Conservation (phyloP, 2,888 invertebrate species). For the Perdita meconis region DNA sequence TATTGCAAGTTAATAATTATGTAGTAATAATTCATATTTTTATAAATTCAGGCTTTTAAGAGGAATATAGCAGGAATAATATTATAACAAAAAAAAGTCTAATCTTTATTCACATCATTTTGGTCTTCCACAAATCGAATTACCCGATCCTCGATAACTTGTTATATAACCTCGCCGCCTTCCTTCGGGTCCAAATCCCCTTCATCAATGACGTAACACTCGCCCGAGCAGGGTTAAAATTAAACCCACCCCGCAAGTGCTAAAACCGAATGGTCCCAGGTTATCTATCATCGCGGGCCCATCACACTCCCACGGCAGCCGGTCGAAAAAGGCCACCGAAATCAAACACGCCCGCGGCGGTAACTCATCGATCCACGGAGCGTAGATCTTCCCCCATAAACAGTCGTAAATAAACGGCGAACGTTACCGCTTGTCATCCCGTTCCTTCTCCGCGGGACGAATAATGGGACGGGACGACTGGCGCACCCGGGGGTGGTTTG, state of each 20-base stretch:
- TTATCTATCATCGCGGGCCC: constrained; percentile 45
- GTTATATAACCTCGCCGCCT: neutral
- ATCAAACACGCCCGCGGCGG: constrained; percentile 47
- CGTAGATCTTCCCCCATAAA: constrained; percentile 8
- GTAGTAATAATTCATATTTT: no score
- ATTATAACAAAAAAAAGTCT: no score
- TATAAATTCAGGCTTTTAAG: no score
- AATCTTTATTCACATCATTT: no score
- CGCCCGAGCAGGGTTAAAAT: neutral
- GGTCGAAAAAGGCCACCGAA: constrained; percentile 17
- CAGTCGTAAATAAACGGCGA: constrained; percentile 31
- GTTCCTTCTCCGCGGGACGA: neutral
- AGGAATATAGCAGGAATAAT: no score
- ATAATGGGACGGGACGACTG: constrained; percentile 4
- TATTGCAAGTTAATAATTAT: no score
- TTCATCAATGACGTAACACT: constrained; percentile 1
- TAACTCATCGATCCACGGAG: constrained; percentile 16
- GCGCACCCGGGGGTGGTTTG: constrained; percentile 28
- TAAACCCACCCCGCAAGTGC: constrained; percentile 32
- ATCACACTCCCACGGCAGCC: constrained; percentile 9
- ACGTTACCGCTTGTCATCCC: constrained; percentile 42
- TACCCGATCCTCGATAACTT: no score
- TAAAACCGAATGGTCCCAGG: constrained; percentile 32
- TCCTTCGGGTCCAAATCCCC: neutral
- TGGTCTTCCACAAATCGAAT: no score